phyloP scores from a whole-genome alignment of 2,888 invertebrate genomes.

The Calephelis perditalis region DNA sequence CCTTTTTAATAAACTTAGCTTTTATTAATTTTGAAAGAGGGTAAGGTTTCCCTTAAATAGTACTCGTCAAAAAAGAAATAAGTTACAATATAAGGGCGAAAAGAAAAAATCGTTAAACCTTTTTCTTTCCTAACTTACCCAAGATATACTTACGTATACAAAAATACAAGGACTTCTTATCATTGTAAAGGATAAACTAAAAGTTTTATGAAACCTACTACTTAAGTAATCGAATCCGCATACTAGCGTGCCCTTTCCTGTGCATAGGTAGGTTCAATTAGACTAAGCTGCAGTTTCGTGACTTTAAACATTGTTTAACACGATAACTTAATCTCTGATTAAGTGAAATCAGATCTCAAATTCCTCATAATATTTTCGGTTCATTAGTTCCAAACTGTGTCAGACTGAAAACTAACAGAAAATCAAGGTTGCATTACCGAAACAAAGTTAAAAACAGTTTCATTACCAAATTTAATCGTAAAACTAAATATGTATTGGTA shows the following conservation, averaged over 20 bases:
- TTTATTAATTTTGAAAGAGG: no score
- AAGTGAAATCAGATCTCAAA: constrained; percentile 62
- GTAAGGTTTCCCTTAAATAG: no score
- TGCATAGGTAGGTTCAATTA: constrained; percentile 35
- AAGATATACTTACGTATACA: no score
- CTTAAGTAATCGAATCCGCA: constrained; percentile 28
- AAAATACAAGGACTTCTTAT: constrained; percentile 8
- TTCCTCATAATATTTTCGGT: constrained; percentile 52
- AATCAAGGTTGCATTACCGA: constrained; percentile 60
- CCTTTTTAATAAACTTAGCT: no score
- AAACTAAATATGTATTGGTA: constrained; percentile 11
- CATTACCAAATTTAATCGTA: constrained; percentile 37
- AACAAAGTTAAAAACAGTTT: constrained; percentile 36
- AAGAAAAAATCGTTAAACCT: no score
- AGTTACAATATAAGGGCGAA: no score
- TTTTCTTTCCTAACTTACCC: no score
- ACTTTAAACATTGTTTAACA: constrained; percentile 43
- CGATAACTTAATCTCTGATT: constrained; percentile 41
- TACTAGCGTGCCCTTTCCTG: constrained; percentile 30
- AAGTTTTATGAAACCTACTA: constrained; percentile 16
- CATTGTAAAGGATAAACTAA: constrained; percentile 4
- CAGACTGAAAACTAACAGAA: constrained; percentile 55
- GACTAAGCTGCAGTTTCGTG: constrained; percentile 47
- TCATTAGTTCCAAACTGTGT: constrained; percentile 54
- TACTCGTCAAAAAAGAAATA: no score